phyloP scores from a whole-genome alignment of 2,113 vertebrate genomes.

The Connochaetes taurinus region DNA sequence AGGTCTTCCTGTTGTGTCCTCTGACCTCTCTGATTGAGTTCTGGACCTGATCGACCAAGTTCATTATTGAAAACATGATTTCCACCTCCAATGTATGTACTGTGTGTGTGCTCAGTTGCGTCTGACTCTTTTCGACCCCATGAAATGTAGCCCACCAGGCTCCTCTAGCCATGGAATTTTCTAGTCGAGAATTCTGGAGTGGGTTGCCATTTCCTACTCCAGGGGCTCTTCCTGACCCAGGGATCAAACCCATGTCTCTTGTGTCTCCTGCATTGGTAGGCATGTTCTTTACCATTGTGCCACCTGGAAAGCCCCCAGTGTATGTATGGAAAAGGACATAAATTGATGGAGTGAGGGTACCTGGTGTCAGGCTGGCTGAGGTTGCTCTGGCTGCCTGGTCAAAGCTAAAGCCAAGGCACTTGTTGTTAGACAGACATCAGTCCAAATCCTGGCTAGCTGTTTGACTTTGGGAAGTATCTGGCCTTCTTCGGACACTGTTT shows the following conservation, averaged over 20 bases:
- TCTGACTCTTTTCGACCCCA: neutral
- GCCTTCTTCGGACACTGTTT: neutral
- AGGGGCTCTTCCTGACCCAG: neutral
- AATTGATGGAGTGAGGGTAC: neutral
- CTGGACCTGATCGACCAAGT: neutral
- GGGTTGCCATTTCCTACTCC: neutral
- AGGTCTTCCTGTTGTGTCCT: neutral
- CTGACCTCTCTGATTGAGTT: neutral
- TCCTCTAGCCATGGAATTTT: neutral
- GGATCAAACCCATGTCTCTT: neutral
- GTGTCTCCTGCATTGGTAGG: neutral
- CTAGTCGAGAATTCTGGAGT: neutral
- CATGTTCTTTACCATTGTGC: neutral
- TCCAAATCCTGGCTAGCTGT: neutral
- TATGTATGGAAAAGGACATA: neutral
- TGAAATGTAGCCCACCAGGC: neutral
- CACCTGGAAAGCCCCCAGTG: neutral
- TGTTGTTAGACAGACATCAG: neutral
- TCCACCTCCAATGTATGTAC: neutral
- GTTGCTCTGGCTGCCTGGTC: neutral
- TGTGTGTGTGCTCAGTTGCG: neutral
- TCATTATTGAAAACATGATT: neutral
- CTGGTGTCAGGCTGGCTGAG: neutral
- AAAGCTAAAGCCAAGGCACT: neutral
- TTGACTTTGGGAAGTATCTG: neutral